Conservation (phyloP, 2,888 invertebrate species). For the Leptinotarsa peninsularis region DNA sequence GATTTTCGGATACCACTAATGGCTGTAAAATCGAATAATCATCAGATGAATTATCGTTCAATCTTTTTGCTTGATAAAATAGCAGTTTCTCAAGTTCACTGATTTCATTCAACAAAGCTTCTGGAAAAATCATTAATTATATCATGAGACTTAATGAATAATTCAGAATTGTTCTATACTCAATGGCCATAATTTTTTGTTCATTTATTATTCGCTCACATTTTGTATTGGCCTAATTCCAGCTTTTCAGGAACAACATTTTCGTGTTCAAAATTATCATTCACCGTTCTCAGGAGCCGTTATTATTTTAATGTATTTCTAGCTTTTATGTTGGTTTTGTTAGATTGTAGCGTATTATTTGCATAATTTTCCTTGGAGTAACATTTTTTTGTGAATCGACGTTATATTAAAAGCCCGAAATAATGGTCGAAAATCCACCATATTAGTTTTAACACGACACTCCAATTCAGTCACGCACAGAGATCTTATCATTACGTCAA, state of each 20-base stretch:
- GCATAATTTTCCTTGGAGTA: conserved; percentile 51
- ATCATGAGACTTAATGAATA: too few species aligned
- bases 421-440: conserved; percentile 55
- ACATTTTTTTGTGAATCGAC: conserved; percentile 40
- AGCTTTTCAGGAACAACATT: conserved; percentile 32
- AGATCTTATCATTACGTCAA: conserved; percentile 64
- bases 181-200: too few species aligned
- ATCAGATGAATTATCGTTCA: too few species aligned
- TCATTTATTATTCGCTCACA: not conserved
- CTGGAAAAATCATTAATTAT: too few species aligned
- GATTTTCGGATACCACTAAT: too few species aligned
- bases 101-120: too few species aligned
- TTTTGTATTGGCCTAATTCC: conserved; percentile 17
- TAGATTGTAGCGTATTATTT: conserved; percentile 44
- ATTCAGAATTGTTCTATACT: too few species aligned
- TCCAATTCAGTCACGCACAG: conserved; percentile 62
- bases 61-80: too few species aligned
- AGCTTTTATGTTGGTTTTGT: conserved; percentile 29
- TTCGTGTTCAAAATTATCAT: conserved; percentile 53
- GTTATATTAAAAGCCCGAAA: conserved; percentile 39
- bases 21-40: too few species aligned
- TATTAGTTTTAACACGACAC: conserved; percentile 63
- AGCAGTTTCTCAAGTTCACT: too few species aligned
- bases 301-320: conserved; percentile 54
- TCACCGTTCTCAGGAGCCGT: conserved; percentile 49